Base-by-base conservation (phyloP, 2,888 invertebrate species). In the Trichogramma dendrolimi region DNA sequence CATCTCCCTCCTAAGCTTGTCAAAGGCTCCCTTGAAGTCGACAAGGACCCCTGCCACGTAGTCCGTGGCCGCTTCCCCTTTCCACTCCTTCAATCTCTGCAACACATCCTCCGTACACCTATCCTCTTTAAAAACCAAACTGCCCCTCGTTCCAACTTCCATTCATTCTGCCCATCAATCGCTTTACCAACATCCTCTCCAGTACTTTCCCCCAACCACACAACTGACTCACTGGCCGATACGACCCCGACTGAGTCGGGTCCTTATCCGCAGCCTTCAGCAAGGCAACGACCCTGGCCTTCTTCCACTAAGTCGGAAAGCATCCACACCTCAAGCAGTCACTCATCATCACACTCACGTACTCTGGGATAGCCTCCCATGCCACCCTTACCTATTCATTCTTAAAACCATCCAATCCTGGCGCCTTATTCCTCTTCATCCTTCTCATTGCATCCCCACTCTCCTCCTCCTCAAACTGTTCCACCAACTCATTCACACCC, bases 111-210 rank as follows among this genome's bases (percentile, higher is more conserved):
- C 10, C 44, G 46, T 39, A n/a, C 58, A 58, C 3, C 53, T 49
- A 4, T 10, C 52, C n/a, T 4, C 43, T 2, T 8, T 8, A 53
- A 53, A 61, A 61, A n/a, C 47, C 51, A 41, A 43, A 51, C 51
- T 57, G 57, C 5, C 46, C 11, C 3, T 51, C 52, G 56, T 61
- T 51, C 52, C 41, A 52, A 44, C 5, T 27, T 4, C 49, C 56
- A 42, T 49, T 7, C 56, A 57, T 49, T 4, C 27, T 14, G 4
- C 27, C 39, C 41, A 14, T 27, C 53, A 56, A 10, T 42, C 61
- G 41, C 10, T 14, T 55, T 1, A 62, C 51, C 10, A 62, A 5
- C 54, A 58, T 43, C 40, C 51, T 6, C 10, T 62, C 62, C 4
- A 56, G 14, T n/a, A 59, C 27, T 46, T 59, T 62, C 1, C 62